These are phyloP conservation scores for Stenodema calcarata DNA, from an alignment of 2,888 invertebrate species.

Conservation along the genomic window DNA sequence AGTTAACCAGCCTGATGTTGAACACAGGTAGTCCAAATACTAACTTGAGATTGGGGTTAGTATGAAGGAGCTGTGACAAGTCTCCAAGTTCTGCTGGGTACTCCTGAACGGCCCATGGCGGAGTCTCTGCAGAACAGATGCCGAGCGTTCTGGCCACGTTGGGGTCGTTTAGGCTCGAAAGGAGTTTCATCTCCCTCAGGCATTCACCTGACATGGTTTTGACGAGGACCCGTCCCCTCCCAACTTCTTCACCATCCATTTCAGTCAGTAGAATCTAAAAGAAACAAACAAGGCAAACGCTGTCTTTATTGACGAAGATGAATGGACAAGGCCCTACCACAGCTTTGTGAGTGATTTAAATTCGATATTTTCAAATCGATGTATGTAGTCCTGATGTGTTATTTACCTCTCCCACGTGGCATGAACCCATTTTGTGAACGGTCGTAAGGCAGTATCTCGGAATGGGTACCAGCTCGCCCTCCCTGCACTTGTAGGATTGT, in stretches of 20 bases:
- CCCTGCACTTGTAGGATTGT: constrained; percentile 67
- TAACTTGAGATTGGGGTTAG: constrained; percentile 57
- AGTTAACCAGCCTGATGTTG: background rate
- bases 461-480: constrained; percentile 67
- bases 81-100: constrained; percentile 76
- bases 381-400: too few relatives aligned
- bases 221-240: constrained; percentile 66
- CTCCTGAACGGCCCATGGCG: constrained; percentile 75
- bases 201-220: constrained; percentile 64
- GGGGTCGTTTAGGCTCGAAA: constrained; percentile 72
- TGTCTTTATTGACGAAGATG: too few relatives aligned
- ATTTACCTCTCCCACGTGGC: constrained; percentile 67
- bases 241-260: constrained; percentile 65
- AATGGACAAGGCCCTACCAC: too few relatives aligned
- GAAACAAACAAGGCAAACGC: too few relatives aligned
- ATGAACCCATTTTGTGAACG: constrained; percentile 67
- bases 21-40: constrained; percentile 23
- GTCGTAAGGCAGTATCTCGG: constrained; percentile 67
- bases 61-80: constrained; percentile 70
- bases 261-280: constrained; percentile 67
- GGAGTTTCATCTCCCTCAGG: constrained; percentile 72
- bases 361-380: too few relatives aligned
- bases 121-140: constrained; percentile 68
- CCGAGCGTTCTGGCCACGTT: constrained; percentile 71
- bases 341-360: too few relatives aligned